Evolutionary conservation across 1,140 invertebrate genomes (phyloP).

Genomic region (Calliphora vicina): DNA sequence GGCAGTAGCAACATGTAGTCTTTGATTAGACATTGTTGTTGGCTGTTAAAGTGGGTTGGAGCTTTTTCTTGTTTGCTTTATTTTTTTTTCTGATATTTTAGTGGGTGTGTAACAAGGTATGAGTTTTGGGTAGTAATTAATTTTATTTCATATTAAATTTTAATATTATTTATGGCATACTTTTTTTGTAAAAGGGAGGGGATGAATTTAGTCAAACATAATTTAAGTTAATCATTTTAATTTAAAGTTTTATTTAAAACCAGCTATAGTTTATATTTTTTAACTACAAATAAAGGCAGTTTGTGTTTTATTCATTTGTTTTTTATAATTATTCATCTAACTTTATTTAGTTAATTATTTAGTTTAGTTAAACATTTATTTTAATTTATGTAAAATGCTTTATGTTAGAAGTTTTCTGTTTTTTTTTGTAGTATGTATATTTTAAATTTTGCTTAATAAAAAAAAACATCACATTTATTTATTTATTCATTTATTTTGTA

Average conservation of each 20-base stretch:
- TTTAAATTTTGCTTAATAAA: background rate
- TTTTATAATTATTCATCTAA: background rate
- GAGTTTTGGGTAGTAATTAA: slow-evolving; percentile 4
- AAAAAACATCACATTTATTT: background rate
- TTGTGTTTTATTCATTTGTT: background rate
- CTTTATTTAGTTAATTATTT: background rate
- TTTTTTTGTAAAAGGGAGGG: background rate
- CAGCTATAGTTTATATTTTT: background rate
- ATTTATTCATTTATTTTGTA: no score
- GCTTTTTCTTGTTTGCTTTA: background rate
- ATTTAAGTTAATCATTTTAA: background rate
- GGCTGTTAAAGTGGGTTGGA: background rate
- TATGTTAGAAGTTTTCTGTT: no score
- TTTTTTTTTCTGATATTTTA: background rate
- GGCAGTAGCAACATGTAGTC: slow-evolving; percentile 37
- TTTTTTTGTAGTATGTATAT: no score
- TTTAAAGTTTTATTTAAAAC: background rate
- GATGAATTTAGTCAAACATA: no score
- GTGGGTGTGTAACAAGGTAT: background rate
- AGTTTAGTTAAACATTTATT: background rate
- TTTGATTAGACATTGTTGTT: slow-evolving; percentile 10
- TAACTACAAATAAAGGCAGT: slow-evolving; percentile 4
- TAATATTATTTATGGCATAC: slow-evolving; percentile 46
- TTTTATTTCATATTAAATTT: slow-evolving; percentile 44
- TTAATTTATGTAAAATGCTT: background rate